Evolutionary conservation across 2,113 vertebrate genomes (phyloP).

Genomic region (Rhagologus leucostigma): DNA sequence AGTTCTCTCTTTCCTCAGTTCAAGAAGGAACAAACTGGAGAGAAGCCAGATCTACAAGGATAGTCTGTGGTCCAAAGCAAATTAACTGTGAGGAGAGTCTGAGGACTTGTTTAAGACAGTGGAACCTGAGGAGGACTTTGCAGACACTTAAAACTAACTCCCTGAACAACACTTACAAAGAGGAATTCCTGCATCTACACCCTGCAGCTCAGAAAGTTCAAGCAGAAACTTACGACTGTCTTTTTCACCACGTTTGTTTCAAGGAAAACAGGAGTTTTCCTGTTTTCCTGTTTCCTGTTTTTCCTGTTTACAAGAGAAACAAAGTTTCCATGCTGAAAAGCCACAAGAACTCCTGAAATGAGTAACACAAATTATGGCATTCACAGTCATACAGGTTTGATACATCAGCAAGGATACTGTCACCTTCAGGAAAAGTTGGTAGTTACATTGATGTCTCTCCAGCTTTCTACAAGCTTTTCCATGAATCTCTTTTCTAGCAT

Average conservation of each 20-base stretch:
- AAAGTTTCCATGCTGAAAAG: background rate
- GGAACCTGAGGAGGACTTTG: background rate
- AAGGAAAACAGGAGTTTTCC: background rate
- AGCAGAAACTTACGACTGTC: background rate
- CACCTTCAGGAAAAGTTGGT: background rate
- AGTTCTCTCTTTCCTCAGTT: background rate
- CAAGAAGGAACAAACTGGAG: background rate
- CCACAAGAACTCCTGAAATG: background rate
- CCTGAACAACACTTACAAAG: background rate
- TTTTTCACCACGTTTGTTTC: background rate
- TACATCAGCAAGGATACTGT: background rate
- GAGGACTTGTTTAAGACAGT: background rate
- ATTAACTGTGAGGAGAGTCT: background rate
- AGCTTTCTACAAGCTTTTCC: background rate
- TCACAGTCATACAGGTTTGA: accelerated
- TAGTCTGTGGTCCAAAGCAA: background rate
- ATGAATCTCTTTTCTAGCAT: background rate
- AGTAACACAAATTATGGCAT: background rate
- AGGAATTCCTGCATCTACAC: background rate
- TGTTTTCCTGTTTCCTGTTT: too few relatives aligned
- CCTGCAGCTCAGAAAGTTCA: background rate
- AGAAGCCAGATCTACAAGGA: background rate
- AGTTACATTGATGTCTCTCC: background rate
- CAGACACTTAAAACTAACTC: background rate
- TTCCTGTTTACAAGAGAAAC: too few relatives aligned